Percentiles rank a stretch among this genome's conserved stretches.
These are phyloP conservation scores for Coranthus polyacanthus DNA, from an alignment of 2,797 vertebrate genomes.

Conservation along the genomic window DNA sequence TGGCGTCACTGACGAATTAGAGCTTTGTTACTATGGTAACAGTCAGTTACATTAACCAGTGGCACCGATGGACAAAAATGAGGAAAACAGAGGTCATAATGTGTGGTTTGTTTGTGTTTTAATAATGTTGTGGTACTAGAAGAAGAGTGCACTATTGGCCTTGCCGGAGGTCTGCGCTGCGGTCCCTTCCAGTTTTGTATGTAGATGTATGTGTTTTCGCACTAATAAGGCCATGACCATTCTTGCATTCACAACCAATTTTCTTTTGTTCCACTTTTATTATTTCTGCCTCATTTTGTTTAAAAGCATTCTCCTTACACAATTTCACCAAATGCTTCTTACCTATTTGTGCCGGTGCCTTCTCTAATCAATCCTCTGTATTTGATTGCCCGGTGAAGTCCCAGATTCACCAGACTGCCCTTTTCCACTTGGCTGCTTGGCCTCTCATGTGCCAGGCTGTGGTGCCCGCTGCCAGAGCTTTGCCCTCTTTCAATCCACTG, in stretches of 20 bases:
- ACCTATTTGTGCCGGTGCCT: conserved; percentile 36
- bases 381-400: conserved; percentile 17
- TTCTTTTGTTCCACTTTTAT: conserved; percentile 1
- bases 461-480: conserved; percentile 67
- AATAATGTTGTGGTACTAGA: too few relatives aligned
- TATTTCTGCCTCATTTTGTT: not conserved
- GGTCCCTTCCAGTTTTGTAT: too few relatives aligned
- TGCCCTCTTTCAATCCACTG: conserved; percentile 74
- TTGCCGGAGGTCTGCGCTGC: too few relatives aligned
- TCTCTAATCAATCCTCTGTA: conserved; percentile 28
- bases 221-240: not conserved
- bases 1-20: too few relatives aligned
- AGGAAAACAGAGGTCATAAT: too few relatives aligned
- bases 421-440: conserved; percentile 79
- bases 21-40: too few relatives aligned
- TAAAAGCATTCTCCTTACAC: conserved; percentile 5
- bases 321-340: conserved; percentile 37
- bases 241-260: conserved; percentile 2
- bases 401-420: conserved; percentile 76
- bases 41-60: too few relatives aligned
- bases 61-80: too few relatives aligned
- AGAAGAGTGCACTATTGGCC: too few relatives aligned
- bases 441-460: conserved; percentile 53
- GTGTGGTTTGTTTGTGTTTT: too few relatives aligned
- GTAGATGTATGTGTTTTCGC: not conserved